Evolutionary conservation across 2,888 invertebrate genomes (phyloP).

Genomic region (Salticus scenicus): DNA sequence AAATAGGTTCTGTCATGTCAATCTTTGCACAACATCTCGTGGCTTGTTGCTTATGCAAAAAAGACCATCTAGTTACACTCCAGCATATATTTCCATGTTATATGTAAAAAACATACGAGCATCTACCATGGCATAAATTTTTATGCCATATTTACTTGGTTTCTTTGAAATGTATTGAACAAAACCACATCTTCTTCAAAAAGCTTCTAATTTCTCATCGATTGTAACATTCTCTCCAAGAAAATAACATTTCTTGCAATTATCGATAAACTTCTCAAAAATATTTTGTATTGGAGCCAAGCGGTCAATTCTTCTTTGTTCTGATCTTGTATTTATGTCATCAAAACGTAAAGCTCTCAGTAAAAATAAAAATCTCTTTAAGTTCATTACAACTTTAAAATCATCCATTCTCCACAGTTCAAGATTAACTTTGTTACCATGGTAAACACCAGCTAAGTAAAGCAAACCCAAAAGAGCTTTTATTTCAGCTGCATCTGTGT

Average conservation of each 20-base stretch:
- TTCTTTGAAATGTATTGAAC: not conserved
- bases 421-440: too few relatives aligned
- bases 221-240: too few relatives aligned
- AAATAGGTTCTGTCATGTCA: not conserved
- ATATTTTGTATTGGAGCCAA: not conserved
- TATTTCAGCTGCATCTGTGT: too few relatives aligned
- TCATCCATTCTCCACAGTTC: not conserved
- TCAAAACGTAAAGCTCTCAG: not conserved
- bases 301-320: not conserved
- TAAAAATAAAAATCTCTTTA: conserved; percentile 3
- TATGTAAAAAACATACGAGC: not conserved
- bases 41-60: not conserved
- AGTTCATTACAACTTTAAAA: not conserved
- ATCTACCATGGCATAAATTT: not conserved
- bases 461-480: too few relatives aligned
- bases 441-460: too few relatives aligned
- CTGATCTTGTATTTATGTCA: not conserved
- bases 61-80: not conserved
- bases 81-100: not conserved
- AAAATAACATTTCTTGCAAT: too few relatives aligned
- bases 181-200: not conserved
- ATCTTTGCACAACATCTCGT: not conserved
- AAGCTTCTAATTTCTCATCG: too few relatives aligned
- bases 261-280: too few relatives aligned
- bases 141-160: not conserved